Conservation (phyloP, 35 echinoderm and acorn worm species). For the Heliocidaris tuberculata region DNA sequence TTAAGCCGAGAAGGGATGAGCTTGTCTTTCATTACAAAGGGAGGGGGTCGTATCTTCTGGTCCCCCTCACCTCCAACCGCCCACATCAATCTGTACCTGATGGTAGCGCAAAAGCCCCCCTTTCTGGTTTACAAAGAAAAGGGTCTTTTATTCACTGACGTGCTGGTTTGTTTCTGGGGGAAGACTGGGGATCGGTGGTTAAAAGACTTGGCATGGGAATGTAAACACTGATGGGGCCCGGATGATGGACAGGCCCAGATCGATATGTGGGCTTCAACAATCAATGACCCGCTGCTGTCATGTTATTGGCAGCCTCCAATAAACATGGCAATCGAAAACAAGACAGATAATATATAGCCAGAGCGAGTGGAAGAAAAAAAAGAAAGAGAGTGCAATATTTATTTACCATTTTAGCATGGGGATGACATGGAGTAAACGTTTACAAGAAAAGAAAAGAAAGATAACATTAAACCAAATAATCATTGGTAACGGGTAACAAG, state of each 20-base stretch:
- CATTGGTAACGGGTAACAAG: no score
- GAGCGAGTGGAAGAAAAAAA: not conserved
- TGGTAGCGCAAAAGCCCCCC: no score
- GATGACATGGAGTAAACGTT: no score
- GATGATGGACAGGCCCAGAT: conserved; percentile 5
- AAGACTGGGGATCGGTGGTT: not conserved
- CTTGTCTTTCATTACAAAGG: not conserved
- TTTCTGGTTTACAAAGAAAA: no score
- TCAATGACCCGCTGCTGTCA: conserved; percentile 27
- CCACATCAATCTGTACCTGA: not conserved
- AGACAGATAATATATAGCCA: not conserved
- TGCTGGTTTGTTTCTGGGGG: not conserved
- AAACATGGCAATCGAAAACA: not conserved
- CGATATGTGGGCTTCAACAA: conserved; percentile 22
- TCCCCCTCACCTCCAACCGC: not conserved
- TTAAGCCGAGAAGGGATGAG: conserved; percentile 32
- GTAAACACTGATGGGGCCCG: conserved; percentile 23
- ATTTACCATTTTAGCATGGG: no score
- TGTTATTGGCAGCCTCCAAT: conserved; percentile 32
- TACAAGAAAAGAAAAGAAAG: no score
- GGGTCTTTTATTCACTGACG: no score
- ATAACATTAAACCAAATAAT: no score
- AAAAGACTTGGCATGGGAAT: conserved; percentile 24
- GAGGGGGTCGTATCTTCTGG: not conserved
- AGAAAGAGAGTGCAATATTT: not conserved